phyloP scores from a whole-genome alignment of 2,888 invertebrate species.

The Morpho deidamia region DNA sequence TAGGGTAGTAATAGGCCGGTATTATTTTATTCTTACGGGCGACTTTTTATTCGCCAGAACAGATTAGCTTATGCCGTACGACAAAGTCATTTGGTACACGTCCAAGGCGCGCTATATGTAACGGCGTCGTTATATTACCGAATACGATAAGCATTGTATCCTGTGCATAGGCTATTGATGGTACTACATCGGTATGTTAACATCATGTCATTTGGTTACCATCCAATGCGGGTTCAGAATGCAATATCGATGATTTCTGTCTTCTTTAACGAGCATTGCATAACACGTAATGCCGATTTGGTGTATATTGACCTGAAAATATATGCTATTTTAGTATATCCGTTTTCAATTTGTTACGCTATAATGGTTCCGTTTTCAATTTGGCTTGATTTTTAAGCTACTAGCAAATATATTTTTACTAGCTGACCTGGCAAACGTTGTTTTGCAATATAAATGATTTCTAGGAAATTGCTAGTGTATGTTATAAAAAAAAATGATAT shows the following conservation, averaged over 20 bases:
- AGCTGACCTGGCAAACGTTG: too few relatives aligned
- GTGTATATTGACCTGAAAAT: not conserved
- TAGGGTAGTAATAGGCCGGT: too few relatives aligned
- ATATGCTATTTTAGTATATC: slow-evolving; percentile 7
- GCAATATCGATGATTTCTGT: not conserved
- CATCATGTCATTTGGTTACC: slow-evolving; percentile 6
- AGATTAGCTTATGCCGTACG: slow-evolving; percentile 22
- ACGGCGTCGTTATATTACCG: slow-evolving; percentile 26
- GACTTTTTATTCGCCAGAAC: slow-evolving; percentile 21
- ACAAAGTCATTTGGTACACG: slow-evolving; percentile 30
- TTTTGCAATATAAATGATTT: too few relatives aligned
- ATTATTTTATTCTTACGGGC: not conserved
- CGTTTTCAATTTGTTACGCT: slow-evolving; percentile 12
- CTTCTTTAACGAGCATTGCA: slow-evolving; percentile 3
- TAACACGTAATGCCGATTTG: not conserved
- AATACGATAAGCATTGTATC: slow-evolving; percentile 24
- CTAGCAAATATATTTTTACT: not conserved
- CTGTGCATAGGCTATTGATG: slow-evolving; percentile 17
- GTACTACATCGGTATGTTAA: slow-evolving; percentile 14
- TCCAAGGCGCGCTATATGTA: slow-evolving; percentile 28
- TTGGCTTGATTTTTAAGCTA: slow-evolving; percentile 1
- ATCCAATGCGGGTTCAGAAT: slow-evolving; percentile 1
- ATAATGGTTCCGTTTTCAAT: slow-evolving; percentile 9
- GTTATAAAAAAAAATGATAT: too few relatives aligned
- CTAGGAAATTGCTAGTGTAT: too few relatives aligned